phyloP scores from a whole-genome alignment of 2,797 vertebrate genomes.

The Hephaestus fuliginosus region DNA sequence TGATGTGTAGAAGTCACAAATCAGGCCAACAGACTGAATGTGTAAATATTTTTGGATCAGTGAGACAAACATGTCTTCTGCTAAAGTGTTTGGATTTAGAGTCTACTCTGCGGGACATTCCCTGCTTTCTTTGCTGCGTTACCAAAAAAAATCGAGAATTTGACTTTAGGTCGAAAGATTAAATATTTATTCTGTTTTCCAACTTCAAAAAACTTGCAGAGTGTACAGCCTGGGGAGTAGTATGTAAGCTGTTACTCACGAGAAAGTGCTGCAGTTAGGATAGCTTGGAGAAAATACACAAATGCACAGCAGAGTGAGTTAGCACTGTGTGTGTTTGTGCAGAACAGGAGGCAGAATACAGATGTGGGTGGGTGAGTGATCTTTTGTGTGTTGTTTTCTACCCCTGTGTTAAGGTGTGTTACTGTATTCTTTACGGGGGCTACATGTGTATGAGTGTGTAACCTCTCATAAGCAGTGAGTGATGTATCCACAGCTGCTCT shows the following conservation, averaged over 20 bases:
- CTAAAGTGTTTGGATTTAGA: slow-evolving; percentile 24
- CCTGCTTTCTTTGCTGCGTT: slow-evolving; percentile 15
- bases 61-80: slow-evolving; percentile 12
- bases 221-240: slow-evolving; percentile 35
- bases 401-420: slow-evolving; percentile 40
- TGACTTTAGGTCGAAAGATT: slow-evolving; percentile 50
- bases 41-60: slow-evolving; percentile 6
- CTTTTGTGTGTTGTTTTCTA: slow-evolving; percentile 34
- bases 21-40: neutral
- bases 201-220: slow-evolving; percentile 49
- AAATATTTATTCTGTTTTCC: slow-evolving; percentile 71
- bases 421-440: slow-evolving; percentile 43
- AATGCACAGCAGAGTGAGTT: slow-evolving; percentile 11
- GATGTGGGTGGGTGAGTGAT: slow-evolving; percentile 4
- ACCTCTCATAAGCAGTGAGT: slow-evolving; percentile 65
- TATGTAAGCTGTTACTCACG: slow-evolving; percentile 38
- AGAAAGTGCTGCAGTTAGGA: slow-evolving; percentile 43
- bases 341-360: neutral
- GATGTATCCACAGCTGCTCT: slow-evolving; percentile 74
- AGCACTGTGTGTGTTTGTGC: neutral
- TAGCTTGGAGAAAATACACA: slow-evolving; percentile 40
- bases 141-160: slow-evolving; percentile 36
- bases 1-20: slow-evolving; percentile 10
- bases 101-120: slow-evolving; percentile 12
- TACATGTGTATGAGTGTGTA: slow-evolving; percentile 33